Conservation (phyloP, 2,888 invertebrate genomes). For the Piscicola geometra region DNA sequence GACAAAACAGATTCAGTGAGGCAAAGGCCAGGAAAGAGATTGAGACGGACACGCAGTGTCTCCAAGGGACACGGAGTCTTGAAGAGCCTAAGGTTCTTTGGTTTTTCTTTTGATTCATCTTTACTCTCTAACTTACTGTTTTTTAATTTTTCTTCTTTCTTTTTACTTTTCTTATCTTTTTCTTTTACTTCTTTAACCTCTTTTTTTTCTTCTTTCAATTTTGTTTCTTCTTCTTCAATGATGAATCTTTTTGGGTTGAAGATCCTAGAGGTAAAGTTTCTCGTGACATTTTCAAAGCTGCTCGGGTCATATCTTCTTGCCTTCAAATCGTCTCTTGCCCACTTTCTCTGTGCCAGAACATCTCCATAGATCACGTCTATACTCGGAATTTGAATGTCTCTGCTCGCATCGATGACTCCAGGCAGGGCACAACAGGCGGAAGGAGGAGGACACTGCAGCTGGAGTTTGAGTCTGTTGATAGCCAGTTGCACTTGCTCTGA, state of each 20-base stretch:
- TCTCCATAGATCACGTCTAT: not conserved
- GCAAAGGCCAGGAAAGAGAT: too few species aligned
- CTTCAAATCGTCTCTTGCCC: not conserved
- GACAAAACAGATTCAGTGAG: too few species aligned
- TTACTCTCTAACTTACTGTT: not conserved
- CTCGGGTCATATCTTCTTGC: not conserved
- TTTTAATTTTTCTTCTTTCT: not conserved
- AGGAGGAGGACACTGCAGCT: not conserved
- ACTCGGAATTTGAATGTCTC: not conserved
- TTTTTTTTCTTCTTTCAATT: not conserved
- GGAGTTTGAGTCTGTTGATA: not conserved
- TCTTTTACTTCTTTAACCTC: not conserved
- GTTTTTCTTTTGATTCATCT: not conserved
- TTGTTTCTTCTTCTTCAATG: not conserved
- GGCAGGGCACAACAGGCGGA: not conserved
- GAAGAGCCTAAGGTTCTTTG: not conserved
- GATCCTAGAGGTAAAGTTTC: not conserved
- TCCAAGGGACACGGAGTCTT: not conserved
- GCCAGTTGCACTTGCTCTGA: slow-evolving; percentile 1
- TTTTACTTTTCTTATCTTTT: not conserved
- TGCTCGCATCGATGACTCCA: not conserved
- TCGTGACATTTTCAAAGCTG: not conserved
- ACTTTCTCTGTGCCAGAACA: not conserved
- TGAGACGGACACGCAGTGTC: too few species aligned
- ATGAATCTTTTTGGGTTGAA: not conserved